Conservation (phyloP, 1,140 invertebrate genomes). For the silkworm (Bombyx mori) region DNA sequence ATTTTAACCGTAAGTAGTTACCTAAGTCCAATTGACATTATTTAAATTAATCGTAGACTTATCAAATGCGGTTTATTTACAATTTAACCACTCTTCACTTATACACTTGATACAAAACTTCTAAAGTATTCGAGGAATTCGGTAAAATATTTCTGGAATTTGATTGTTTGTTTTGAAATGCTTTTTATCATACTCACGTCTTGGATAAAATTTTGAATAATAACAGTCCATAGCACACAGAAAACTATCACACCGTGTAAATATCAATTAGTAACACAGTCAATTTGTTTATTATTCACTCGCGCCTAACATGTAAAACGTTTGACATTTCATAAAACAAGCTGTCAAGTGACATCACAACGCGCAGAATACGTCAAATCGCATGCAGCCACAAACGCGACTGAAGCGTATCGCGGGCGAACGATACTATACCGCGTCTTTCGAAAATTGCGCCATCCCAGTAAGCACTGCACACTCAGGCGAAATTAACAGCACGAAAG, state of each 20-base stretch:
- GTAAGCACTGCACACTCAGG: constrained; percentile 56
- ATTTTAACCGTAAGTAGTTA: too few relatives aligned
- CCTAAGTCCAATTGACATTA: too few relatives aligned
- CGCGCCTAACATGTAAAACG: constrained; percentile 58
- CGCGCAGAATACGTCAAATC: constrained; percentile 70
- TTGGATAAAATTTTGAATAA: constrained; percentile 70
- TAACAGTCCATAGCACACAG: constrained; percentile 68
- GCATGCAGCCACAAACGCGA: constrained; percentile 67
- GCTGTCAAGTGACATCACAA: constrained; percentile 66
- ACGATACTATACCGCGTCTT: constrained; percentile 69
- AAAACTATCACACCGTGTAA: constrained; percentile 58
- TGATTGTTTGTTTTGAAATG: constrained; percentile 57
- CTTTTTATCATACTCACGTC: constrained; percentile 63
- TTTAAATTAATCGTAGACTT: too few relatives aligned
- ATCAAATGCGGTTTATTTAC: too few relatives aligned
- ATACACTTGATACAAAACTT: background rate
- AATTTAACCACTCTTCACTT: too few relatives aligned
- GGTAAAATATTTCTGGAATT: constrained; percentile 50
- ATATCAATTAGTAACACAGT: constrained; percentile 49
- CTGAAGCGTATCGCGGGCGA: constrained; percentile 67
- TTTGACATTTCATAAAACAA: constrained; percentile 69
- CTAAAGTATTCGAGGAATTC: constrained; percentile 14
- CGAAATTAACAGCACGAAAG: constrained; percentile 69
- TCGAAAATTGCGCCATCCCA: constrained; percentile 71
- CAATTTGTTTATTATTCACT: constrained; percentile 66